Evolutionary conservation across 1,140 invertebrate genomes (phyloP).

Genomic region (Procambarus clarkii): DNA sequence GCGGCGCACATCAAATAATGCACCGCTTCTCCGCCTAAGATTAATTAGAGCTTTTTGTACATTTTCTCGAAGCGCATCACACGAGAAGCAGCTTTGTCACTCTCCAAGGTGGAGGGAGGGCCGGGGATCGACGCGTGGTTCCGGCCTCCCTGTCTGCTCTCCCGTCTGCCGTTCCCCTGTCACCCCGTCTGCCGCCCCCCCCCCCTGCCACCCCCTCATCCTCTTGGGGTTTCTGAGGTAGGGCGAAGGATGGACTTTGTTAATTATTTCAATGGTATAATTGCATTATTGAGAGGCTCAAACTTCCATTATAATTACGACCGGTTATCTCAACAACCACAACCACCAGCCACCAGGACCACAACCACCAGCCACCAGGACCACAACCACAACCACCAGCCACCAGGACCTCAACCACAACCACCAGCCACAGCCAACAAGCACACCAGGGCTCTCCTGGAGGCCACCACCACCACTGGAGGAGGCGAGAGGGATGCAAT

Average conservation of each 20-base stretch:
- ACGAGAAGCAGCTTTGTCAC: constrained; percentile 15
- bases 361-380: not conserved
- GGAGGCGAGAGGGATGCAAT: constrained; percentile 35
- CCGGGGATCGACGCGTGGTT: not conserved
- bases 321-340: not conserved
- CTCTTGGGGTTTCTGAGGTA: not conserved
- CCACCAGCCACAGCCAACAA: not conserved
- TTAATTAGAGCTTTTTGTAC: constrained; percentile 31
- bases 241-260: no score
- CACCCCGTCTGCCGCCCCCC: not conserved
- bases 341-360: not conserved
- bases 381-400: not conserved
- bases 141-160: not conserved
- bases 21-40: constrained; percentile 37
- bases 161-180: not conserved
- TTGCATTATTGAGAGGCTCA: not conserved
- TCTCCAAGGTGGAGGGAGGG: not conserved
- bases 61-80: not conserved
- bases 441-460: no score
- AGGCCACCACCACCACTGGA: not conserved
- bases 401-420: not conserved
- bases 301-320: not conserved
- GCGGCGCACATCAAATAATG: constrained; percentile 35
- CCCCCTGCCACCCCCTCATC: not conserved
- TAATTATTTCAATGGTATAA: not conserved